A percentile compares a stretch with the other conserved stretches of the same genome.
Conservation (phyloP, 2,113 vertebrate genomes). For the Mustelus asterias region DNA sequence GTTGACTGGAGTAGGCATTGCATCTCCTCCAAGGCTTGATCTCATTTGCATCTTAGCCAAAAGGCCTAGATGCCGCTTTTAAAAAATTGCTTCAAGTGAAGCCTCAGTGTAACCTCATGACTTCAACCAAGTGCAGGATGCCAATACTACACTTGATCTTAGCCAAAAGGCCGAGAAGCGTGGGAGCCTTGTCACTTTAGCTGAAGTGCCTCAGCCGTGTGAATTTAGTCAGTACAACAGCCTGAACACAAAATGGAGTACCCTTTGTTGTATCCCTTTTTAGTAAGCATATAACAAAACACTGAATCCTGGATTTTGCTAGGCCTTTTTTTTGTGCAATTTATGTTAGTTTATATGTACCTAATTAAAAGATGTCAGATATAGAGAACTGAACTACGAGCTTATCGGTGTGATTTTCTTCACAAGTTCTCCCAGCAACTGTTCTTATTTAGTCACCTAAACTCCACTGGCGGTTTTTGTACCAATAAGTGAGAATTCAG, state of each 20-base stretch:
- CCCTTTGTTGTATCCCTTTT: neutral
- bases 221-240: neutral
- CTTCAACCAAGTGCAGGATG: too few species aligned
- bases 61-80: too few species aligned
- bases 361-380: neutral
- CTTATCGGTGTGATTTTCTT: neutral
- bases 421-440: neutral
- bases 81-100: too few species aligned
- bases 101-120: too few species aligned
- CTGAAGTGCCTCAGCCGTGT: neutral
- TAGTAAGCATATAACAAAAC: neutral
- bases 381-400: neutral
- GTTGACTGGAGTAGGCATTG: too few species aligned
- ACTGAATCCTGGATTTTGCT: neutral
- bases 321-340: neutral
- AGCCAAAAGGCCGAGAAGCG: neutral
- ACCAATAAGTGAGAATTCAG: neutral
- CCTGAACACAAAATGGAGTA: neutral
- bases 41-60: too few species aligned
- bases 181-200: neutral
- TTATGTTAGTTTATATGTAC: neutral
- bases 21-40: too few species aligned
- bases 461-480: neutral
- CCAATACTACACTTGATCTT: too few species aligned
- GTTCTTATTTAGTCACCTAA: neutral